Evolutionary conservation across 2,888 invertebrate genomes (phyloP).

Genomic region (Philopedon plagiatum): DNA sequence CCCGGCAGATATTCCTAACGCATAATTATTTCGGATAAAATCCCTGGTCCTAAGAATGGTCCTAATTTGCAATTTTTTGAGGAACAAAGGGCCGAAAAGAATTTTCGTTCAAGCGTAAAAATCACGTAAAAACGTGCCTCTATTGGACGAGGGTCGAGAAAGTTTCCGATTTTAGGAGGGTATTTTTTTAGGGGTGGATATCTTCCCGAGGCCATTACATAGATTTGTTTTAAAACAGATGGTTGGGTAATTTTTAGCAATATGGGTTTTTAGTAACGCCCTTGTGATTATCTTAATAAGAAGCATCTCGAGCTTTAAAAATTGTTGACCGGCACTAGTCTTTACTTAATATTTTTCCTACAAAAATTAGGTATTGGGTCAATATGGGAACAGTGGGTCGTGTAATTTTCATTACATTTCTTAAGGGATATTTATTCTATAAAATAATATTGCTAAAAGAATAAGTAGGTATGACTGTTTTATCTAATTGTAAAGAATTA

Average conservation of each 20-base stretch:
- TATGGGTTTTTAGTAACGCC: slow-evolving; percentile 21
- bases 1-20: slow-evolving; percentile 41
- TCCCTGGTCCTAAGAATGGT: slow-evolving; percentile 55
- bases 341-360: too few species aligned
- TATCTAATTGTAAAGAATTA: too few species aligned
- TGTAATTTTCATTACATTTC: too few species aligned
- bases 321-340: too few species aligned
- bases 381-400: too few species aligned
- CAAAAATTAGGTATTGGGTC: too few species aligned
- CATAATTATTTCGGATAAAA: slow-evolving; percentile 53
- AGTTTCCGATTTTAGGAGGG: slow-evolving; percentile 53
- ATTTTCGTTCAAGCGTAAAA: slow-evolving; percentile 58
- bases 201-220: slow-evolving; percentile 50
- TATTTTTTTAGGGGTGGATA: slow-evolving; percentile 54
- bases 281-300: slow-evolving; percentile 5
- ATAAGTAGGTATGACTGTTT: too few species aligned
- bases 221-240: slow-evolving; percentile 42
- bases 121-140: slow-evolving; percentile 57
- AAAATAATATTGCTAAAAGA: too few species aligned
- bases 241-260: slow-evolving; percentile 37
- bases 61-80: slow-evolving; percentile 59
- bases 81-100: slow-evolving; percentile 57
- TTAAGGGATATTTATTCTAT: too few species aligned
- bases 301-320: background rate
- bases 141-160: slow-evolving; percentile 56